Evolutionary conservation across 2,888 invertebrate species (phyloP), one percentile per base, ranked within the genome.

Genomic region (Pterostichus madidus): DNA sequence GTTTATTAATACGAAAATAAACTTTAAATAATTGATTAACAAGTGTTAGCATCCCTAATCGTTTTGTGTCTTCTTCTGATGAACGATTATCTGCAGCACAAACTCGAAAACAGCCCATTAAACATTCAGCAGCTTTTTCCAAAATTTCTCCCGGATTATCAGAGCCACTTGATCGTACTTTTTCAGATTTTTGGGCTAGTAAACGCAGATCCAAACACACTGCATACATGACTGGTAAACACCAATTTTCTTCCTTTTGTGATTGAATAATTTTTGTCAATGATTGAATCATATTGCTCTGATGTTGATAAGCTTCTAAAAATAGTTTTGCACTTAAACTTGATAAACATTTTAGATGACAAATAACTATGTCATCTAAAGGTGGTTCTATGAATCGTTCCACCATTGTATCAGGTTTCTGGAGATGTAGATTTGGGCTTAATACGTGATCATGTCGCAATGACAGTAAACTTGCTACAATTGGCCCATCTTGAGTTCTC

Each of bases 1-100:
- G 89, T 88, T 96, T 96, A 88, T 96, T 96, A 86, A 99, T 99
- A 86, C 96, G 94, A 86, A 90, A 90, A 85, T 90, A 90, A n/a
- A 96, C 95, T 91, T 99, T 99, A 86, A 99, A 96, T 5, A 99
- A 92, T 89, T 99, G 99, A 91, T 99, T 99, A 0, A 99, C 98
- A 84, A 99, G 92, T 87, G 96, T 95, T 86, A 99, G 91, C 97
- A 99, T 99, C 83, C 99, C 99, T 91, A 98, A 94, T 87, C 98
- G 94, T 90, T 99, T 99, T 0, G 99, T 98, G 84, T 97, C 96
- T 83, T 95, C 95, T 86, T 97, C 96, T 0, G 96, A 94, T 5
- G 98, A 95, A 84, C 98, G 93, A 89, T 96, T 98, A 89, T 99
- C 98, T 24, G 97, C 97, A 11, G 98, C 98, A 90, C 98, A 99